phyloP scores from a whole-genome alignment of 1,140 invertebrate genomes.

The Drusus annulatus region DNA sequence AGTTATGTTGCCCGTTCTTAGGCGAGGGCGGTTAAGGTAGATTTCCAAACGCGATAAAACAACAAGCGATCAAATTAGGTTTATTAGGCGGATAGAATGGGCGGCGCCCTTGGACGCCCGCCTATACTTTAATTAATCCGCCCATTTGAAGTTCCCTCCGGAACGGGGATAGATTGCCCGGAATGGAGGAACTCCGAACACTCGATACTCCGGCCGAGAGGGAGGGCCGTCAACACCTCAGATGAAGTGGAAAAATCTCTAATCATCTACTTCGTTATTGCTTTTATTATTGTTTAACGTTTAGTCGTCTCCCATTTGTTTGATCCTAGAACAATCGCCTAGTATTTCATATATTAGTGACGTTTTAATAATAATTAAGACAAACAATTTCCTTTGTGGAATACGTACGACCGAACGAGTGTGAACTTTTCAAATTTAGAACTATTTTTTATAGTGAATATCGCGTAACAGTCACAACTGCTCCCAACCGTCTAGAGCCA shows the following conservation, averaged over 20 bases:
- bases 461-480: too few species aligned
- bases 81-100: slow-evolving; percentile 51
- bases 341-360: too few species aligned
- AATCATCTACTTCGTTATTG: slow-evolving; percentile 3
- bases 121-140: slow-evolving; percentile 50
- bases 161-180: slow-evolving; percentile 33
- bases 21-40: slow-evolving; percentile 38
- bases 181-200: slow-evolving; percentile 30
- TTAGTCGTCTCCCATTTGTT: too few species aligned
- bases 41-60: slow-evolving; percentile 56
- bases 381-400: too few species aligned
- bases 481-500: too few species aligned
- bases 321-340: too few species aligned
- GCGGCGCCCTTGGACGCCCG: slow-evolving; percentile 41
- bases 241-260: slow-evolving; percentile 15
- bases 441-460: too few species aligned
- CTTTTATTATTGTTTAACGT: not conserved
- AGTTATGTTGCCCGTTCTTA: not conserved
- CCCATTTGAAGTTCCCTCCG: slow-evolving; percentile 49
- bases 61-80: slow-evolving; percentile 51
- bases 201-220: slow-evolving; percentile 6
- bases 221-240: slow-evolving; percentile 33
- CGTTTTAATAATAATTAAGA: too few species aligned
- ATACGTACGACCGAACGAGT: too few species aligned
- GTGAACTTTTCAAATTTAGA: too few species aligned